Percentiles rank a stretch among this genome's conserved stretches.
Conservation (phyloP, 2,888 invertebrate genomes). For the Pteria penguin region DNA sequence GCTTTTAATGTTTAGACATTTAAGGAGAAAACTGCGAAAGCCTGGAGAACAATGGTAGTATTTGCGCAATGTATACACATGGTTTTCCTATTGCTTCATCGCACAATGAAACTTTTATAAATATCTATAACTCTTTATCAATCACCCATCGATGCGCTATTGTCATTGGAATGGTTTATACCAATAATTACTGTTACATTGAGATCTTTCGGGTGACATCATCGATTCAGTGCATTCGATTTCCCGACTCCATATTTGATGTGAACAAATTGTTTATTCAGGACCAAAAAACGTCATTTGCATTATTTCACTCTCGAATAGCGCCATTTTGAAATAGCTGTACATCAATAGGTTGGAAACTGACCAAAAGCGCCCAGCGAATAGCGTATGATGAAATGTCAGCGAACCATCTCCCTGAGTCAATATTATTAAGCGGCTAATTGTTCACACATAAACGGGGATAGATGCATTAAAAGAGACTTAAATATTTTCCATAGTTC, state of each 20-base stretch:
- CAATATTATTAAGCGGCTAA: not conserved
- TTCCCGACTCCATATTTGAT: not conserved
- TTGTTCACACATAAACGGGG: not conserved
- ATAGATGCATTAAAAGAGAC: conserved; percentile 20
- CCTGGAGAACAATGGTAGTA: not conserved
- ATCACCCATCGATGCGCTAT: not conserved
- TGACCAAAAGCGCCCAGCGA: not conserved
- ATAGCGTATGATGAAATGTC: no score
- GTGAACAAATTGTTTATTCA: not conserved
- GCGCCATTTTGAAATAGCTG: not conserved
- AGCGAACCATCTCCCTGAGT: not conserved
- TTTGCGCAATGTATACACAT: not conserved
- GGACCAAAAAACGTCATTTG: not conserved
- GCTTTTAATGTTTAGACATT: not conserved
- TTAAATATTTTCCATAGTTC: conserved; percentile 29
- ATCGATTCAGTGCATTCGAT: not conserved
- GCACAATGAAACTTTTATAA: not conserved
- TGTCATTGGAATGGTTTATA: not conserved
- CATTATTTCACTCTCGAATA: not conserved
- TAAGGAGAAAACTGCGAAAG: not conserved
- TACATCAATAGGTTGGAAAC: not conserved
- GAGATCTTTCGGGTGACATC: not conserved
- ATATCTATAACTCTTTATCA: not conserved
- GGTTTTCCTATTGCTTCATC: not conserved
- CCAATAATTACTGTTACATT: not conserved